Percentiles rank a stretch among this genome's conserved stretches.
phyloP scores from a whole-genome alignment of 1,140 invertebrate genomes.

The Zaprionus nigranus region DNA sequence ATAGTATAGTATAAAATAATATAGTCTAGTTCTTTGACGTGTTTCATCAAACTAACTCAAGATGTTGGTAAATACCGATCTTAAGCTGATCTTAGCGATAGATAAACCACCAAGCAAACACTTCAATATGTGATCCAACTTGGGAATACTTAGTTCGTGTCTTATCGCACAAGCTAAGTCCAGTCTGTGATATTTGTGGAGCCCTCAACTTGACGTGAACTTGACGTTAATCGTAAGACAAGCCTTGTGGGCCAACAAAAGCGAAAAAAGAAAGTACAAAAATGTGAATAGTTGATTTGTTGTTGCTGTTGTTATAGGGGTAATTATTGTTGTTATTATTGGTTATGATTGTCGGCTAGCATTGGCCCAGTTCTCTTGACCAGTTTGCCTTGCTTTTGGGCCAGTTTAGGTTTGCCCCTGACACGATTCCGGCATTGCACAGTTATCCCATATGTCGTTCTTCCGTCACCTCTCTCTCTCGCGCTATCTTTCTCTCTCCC shows the following conservation, averaged over 20 bases:
- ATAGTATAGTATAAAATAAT: neutral
- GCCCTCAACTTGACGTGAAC: neutral
- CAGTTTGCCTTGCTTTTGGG: conserved; percentile 9
- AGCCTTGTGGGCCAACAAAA: neutral
- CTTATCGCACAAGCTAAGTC: neutral
- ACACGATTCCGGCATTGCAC: conserved; percentile 59
- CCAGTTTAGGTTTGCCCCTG: conserved; percentile 45
- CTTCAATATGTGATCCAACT: neutral
- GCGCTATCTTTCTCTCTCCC: neutral
- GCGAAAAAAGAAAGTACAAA: conserved; percentile 14
- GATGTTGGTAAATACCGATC: too few species aligned
- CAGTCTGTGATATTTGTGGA: neutral
- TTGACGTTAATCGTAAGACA: neutral
- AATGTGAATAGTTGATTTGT: conserved; percentile 59
- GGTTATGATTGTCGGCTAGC: conserved; percentile 55
- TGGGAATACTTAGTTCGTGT: neutral
- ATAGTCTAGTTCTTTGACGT: neutral
- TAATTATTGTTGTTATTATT: conserved; percentile 17
- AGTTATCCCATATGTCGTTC: conserved; percentile 30
- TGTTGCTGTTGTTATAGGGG: neutral
- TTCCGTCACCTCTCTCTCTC: neutral
- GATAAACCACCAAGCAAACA: too few species aligned
- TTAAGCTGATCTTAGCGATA: too few species aligned
- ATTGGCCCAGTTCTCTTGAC: conserved; percentile 69
- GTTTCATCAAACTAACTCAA: too few species aligned